Percentiles rank a stretch among this genome's conserved stretches.
Evolutionary conservation across 2,113 vertebrate species (phyloP).

Genomic region (Apodemus sylvaticus): DNA sequence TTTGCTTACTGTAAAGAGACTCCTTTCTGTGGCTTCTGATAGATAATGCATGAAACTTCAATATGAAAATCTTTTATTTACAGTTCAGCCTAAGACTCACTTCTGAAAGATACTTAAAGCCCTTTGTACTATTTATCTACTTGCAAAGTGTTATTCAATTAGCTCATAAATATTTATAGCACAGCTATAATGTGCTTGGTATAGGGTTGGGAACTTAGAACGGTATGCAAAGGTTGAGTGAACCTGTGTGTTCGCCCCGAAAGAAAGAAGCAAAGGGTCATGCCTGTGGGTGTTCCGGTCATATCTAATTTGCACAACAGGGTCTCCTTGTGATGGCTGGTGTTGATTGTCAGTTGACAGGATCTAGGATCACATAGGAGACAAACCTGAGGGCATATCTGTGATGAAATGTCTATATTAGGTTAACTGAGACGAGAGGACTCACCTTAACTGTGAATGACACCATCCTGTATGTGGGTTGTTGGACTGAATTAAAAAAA

Average conservation of each 20-base stretch:
- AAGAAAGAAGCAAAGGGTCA: background rate
- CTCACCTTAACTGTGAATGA: background rate
- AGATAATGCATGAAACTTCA: slow-evolving; percentile 32
- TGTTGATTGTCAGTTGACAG: background rate
- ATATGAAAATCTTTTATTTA: slow-evolving; percentile 63
- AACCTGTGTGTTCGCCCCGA: background rate
- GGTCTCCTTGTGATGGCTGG: background rate
- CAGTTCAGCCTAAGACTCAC: slow-evolving; percentile 47
- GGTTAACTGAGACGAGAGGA: background rate
- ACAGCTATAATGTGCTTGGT: background rate
- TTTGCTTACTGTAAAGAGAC: background rate
- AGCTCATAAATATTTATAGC: slow-evolving; percentile 63
- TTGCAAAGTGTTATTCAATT: slow-evolving; percentile 59
- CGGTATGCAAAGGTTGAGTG: background rate
- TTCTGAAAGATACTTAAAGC: slow-evolving; percentile 53
- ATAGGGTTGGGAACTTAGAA: background rate
- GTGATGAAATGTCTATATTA: background rate
- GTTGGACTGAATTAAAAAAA: background rate
- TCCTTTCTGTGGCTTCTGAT: background rate
- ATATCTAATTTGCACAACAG: background rate
- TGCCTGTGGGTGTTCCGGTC: background rate
- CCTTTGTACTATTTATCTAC: slow-evolving; percentile 37
- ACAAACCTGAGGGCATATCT: background rate
- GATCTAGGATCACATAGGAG: background rate
- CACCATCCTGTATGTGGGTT: background rate